Percentiles rank a stretch among this genome's conserved stretches.
Evolutionary conservation across 2,888 invertebrate species (phyloP).

Genomic region (Catonia carolina): DNA sequence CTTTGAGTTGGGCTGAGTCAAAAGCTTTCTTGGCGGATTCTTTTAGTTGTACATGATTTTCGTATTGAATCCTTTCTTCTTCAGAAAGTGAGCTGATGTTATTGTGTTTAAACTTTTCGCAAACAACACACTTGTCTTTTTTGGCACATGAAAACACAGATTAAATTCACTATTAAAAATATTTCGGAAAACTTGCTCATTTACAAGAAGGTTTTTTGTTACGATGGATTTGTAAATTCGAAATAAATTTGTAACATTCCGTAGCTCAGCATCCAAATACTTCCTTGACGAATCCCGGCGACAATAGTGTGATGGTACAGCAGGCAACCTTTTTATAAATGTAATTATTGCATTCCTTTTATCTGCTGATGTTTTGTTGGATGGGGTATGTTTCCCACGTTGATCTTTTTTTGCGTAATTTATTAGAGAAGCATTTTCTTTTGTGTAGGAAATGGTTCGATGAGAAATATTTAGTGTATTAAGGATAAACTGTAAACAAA

Average conservation of each 20-base stretch:
- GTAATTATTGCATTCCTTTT: not conserved
- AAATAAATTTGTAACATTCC: not conserved
- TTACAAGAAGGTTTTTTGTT: not conserved
- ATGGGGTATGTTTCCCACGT: not conserved
- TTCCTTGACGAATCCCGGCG: not conserved
- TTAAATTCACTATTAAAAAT: not conserved
- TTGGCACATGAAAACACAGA: not conserved
- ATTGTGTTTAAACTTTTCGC: not conserved
- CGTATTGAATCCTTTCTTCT: not conserved
- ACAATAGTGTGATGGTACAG: constrained; percentile 11
- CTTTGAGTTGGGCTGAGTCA: constrained; percentile 4
- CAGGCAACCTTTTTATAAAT: constrained; percentile 1
- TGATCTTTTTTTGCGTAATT: not conserved
- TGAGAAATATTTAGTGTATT: not conserved
- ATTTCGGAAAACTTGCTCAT: constrained; percentile 1
- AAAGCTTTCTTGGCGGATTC: constrained; percentile 3
- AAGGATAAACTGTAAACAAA: not conserved
- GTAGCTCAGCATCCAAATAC: constrained; percentile 2
- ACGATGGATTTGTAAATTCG: constrained; percentile 4
- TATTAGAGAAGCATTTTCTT: not conserved
- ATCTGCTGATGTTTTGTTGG: not conserved
- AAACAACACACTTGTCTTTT: constrained; percentile 5
- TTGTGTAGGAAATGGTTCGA: not conserved
- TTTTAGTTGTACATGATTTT: not conserved
- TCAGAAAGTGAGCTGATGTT: not conserved